A percentile compares a stretch with the other conserved stretches of the same genome.
Conservation (phyloP, 2,113 vertebrate species). For the Tauraco erythrolophus region DNA sequence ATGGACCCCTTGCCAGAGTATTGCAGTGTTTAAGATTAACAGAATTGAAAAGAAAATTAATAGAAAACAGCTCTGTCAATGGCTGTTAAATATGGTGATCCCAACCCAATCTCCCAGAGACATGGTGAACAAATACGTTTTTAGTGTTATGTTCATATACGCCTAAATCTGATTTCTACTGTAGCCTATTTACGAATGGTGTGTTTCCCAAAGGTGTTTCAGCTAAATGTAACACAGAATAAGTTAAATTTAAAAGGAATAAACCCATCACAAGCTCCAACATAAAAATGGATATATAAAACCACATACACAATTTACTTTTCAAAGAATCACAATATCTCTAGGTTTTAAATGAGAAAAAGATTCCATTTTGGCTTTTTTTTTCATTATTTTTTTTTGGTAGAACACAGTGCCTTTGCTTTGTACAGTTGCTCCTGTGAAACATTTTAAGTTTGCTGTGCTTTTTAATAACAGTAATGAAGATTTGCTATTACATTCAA, state of each 20-base stretch:
- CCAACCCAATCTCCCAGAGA: background rate
- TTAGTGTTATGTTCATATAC: background rate
- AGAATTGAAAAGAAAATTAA: background rate
- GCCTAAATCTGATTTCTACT: background rate
- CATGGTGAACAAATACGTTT: rapidly evolving
- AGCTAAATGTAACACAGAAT: background rate
- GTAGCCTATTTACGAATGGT: background rate
- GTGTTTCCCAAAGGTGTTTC: background rate
- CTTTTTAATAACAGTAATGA: background rate
- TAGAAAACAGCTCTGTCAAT: background rate
- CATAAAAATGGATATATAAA: background rate
- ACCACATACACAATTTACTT: background rate
- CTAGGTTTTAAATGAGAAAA: background rate
- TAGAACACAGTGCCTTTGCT: background rate
- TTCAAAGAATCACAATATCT: background rate
- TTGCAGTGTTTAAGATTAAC: background rate
- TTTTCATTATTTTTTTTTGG: background rate
- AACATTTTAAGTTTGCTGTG: background rate
- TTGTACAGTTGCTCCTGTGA: background rate
- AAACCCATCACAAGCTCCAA: background rate
- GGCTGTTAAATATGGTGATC: background rate
- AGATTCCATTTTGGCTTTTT: background rate
- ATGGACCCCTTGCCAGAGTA: background rate
- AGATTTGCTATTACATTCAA: background rate
- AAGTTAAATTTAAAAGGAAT: background rate